phyloP scores from a whole-genome alignment of 1,140 invertebrate species.

The Phenacoccus solenopsis region DNA sequence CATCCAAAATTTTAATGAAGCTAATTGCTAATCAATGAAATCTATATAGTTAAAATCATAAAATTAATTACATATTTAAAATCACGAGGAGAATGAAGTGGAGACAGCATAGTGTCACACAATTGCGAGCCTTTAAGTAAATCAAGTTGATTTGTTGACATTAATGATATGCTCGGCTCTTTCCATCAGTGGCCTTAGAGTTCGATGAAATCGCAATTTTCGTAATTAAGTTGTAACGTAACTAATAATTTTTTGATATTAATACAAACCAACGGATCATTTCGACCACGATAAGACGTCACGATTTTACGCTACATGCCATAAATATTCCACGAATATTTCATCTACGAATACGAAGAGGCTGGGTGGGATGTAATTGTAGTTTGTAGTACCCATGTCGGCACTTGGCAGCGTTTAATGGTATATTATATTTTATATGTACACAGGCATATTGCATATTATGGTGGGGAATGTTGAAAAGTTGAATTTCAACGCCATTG shows the following conservation, averaged over 20 bases:
- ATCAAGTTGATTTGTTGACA: no score
- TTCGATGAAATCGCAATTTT: no score
- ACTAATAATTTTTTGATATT: neutral
- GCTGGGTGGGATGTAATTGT: neutral
- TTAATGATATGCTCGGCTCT: no score
- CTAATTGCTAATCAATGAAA: no score
- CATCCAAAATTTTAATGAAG: no score
- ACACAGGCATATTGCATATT: neutral
- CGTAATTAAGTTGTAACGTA: neutral
- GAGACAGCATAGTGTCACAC: no score
- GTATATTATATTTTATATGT: neutral
- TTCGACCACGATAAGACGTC: neutral
- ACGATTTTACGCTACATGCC: neutral
- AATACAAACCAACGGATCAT: neutral
- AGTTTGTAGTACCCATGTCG: neutral
- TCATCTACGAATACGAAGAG: neutral
- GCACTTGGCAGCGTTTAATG: neutral
- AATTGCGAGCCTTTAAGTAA: no score
- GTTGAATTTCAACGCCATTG: neutral
- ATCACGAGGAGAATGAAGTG: no score
- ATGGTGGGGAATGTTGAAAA: neutral
- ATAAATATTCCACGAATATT: conserved; percentile 3
- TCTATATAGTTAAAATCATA: no score
- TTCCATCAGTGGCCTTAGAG: no score
- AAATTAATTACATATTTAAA: no score